phyloP scores from a whole-genome alignment of 2,797 vertebrate genomes.

The Poliocrania exsul region DNA sequence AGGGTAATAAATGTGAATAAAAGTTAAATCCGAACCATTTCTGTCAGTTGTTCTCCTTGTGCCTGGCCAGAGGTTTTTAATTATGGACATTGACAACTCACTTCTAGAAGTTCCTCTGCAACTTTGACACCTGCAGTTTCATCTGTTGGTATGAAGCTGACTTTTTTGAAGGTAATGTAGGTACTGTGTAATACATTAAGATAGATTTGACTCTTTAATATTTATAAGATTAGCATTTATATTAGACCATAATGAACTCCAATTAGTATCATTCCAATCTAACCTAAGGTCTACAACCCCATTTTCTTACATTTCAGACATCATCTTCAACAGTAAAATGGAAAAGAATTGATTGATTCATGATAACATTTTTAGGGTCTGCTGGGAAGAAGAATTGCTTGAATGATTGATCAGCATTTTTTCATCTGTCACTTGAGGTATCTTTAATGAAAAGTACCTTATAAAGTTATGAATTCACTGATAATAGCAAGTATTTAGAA shows the following conservation, averaged over 20 bases:
- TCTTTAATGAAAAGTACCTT: slow-evolving; percentile 44
- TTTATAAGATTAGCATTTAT: slow-evolving; percentile 76
- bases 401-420: slow-evolving; percentile 70
- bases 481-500: slow-evolving; percentile 21
- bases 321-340: slow-evolving; percentile 55
- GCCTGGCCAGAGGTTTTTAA: neutral
- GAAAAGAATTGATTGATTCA: slow-evolving; percentile 70
- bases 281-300: slow-evolving; percentile 67
- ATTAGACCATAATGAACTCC: slow-evolving; percentile 72
- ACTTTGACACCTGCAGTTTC: slow-evolving; percentile 41
- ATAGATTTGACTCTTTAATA: slow-evolving; percentile 69
- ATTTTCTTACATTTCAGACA: slow-evolving; percentile 70
- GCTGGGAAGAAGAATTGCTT: slow-evolving; percentile 63
- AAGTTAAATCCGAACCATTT: neutral
- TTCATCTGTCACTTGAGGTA: slow-evolving; percentile 50
- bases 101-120: slow-evolving; percentile 38
- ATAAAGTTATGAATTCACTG: neutral
- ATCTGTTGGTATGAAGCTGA: slow-evolving; percentile 49
- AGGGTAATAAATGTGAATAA: neutral
- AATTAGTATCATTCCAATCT: slow-evolving; percentile 72
- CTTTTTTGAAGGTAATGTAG: slow-evolving; percentile 58
- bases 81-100: neutral
- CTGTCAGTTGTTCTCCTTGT: neutral
- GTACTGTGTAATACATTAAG: slow-evolving; percentile 57
- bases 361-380: slow-evolving; percentile 67